Evolutionary conservation across 2,797 vertebrate species (phyloP), one percentile per base, ranked within the genome.

Genomic region (Pitangus sulphuratus): DNA sequence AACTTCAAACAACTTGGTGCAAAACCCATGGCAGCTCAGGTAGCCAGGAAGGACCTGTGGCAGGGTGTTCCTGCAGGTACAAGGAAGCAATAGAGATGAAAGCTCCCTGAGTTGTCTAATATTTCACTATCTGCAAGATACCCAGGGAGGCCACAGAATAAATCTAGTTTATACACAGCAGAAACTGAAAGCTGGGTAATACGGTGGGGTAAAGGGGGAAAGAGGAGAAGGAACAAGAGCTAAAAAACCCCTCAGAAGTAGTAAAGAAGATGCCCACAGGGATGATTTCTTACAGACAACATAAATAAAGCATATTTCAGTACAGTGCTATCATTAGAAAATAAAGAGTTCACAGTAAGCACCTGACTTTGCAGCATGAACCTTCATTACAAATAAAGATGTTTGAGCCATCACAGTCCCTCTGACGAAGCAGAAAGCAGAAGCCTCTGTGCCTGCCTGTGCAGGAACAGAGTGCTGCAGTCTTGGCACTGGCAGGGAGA

Each of bases 381-480:
- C 70, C 61, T 44, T 35, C 0, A 1, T 21, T 33, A 68, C 64
- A 78, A 71, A 84, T 56, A 39, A 65, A 62, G 70, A 61, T 0
- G 20, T 89, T 45, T 44, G 72, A 80, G 87, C 42, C 54, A 47
- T 47, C 57, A 4, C 58, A 70, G 8, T 18, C 75, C 75, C 82
- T 92, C 37, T 87, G 92, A 92, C 0, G 7, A 89, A 87, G 92
- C 90, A 91, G 94, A 87, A 85, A 37, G 75, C 95, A 75, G 89
- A n/a, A 85, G 87, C 37, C 53, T 91, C 60, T 0, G 2, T 31
- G 84, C 68, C 74, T 45, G 87, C 51, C 42, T 57, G 80, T 31
- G 62, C 58, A 28, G 93, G 88, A 86, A 12, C 4, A 0, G 60
- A 94, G 87, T 33, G 79, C 96, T 95, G 93, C 95, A 96, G 95